phyloP scores from a whole-genome alignment of 1,140 invertebrate genomes.

The Anadara kagoshimensis region DNA sequence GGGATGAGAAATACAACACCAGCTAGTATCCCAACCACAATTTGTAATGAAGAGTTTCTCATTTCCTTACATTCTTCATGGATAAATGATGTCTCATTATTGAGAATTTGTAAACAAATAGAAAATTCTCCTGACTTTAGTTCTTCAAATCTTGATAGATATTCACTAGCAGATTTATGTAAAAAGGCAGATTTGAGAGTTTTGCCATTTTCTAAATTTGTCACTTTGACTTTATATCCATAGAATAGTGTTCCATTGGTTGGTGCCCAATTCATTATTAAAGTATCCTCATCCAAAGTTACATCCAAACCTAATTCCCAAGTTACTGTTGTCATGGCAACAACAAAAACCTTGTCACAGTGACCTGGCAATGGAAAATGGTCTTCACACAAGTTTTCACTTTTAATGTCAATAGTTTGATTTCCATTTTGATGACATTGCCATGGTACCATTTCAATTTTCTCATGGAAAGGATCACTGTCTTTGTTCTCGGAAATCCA shows the following conservation, averaged over 20 bases:
- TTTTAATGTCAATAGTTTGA: background rate
- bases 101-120: slow-evolving; percentile 31
- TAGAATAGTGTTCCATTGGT: slow-evolving; percentile 21
- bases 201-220: slow-evolving; percentile 13
- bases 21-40: slow-evolving; percentile 57
- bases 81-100: slow-evolving; percentile 7
- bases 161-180: slow-evolving; percentile 18
- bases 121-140: slow-evolving; percentile 27
- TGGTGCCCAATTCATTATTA: slow-evolving; percentile 16
- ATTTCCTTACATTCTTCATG: slow-evolving; percentile 29
- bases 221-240: slow-evolving; percentile 25
- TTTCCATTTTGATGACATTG: background rate
- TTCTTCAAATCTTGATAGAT: slow-evolving; percentile 8
- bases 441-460: slow-evolving; percentile 7
- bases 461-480: slow-evolving; percentile 4
- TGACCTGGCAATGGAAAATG: background rate
- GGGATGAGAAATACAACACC: slow-evolving; percentile 58
- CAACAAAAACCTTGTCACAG: background rate
- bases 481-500: slow-evolving; percentile 3
- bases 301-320: no score
- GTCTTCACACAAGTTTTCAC: background rate
- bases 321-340: no score
- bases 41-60: slow-evolving; percentile 8
- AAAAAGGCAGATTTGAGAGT: slow-evolving; percentile 31
- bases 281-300: no score